These are phyloP conservation scores for Furcifer pardalis DNA, from an alignment of 2,797 vertebrate genomes.

Conservation along the genomic window DNA sequence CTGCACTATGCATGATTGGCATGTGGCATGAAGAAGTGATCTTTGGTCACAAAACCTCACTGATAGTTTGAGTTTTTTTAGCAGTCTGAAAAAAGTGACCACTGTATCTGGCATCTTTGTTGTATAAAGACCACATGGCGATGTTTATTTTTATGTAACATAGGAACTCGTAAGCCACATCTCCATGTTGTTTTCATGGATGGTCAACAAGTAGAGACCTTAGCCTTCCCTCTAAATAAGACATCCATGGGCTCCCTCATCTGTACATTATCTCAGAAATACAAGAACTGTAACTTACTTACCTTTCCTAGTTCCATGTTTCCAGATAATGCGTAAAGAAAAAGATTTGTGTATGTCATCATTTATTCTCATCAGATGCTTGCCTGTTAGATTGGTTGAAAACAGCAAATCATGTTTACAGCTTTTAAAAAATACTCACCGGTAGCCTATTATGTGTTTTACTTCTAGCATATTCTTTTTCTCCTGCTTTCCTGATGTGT, in stretches of 20 bases:
- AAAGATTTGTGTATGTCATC: too few relatives aligned
- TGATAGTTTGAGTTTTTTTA: too few relatives aligned
- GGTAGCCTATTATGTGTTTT: background rate
- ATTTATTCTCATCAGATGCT: background rate
- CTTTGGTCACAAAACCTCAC: too few relatives aligned
- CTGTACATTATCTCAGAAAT: background rate
- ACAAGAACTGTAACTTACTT: background rate
- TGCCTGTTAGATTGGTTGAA: too few relatives aligned
- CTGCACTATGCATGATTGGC: too few relatives aligned
- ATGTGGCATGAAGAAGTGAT: too few relatives aligned
- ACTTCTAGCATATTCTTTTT: background rate
- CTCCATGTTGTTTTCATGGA: background rate
- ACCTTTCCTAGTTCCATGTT: background rate
- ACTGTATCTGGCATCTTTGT: too few relatives aligned
- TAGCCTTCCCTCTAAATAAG: background rate
- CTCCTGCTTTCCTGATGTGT: background rate
- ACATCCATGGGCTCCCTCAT: background rate
- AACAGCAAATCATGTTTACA: background rate
- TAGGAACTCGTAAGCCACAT: background rate
- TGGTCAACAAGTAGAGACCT: too few relatives aligned
- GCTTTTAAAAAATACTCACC: background rate
- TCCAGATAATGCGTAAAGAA: background rate
- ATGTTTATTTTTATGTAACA: too few relatives aligned
- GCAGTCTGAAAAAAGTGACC: too few relatives aligned
- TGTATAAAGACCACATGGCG: too few relatives aligned